Evolutionary conservation across 2,888 invertebrate species (phyloP).

Genomic region (Herminia tarsipennalis): DNA sequence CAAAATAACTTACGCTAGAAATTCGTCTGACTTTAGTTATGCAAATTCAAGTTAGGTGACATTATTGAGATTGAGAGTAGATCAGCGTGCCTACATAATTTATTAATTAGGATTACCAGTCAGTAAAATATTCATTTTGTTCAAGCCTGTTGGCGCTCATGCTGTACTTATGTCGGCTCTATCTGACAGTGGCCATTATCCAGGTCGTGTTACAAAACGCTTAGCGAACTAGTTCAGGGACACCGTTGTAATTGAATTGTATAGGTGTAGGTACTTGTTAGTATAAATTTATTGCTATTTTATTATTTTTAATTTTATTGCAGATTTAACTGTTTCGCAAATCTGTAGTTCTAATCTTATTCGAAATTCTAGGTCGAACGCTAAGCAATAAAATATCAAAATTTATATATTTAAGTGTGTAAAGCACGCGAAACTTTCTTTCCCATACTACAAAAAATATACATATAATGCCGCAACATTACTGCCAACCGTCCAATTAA

Average conservation of each 20-base stretch:
- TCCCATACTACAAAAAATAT: constrained; percentile 10
- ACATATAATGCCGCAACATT: constrained; percentile 17
- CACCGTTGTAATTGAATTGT: constrained; percentile 71
- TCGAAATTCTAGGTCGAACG: no score
- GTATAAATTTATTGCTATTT: constrained; percentile 35
- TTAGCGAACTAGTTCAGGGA: constrained; percentile 78
- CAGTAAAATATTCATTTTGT: constrained; percentile 48
- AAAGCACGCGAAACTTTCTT: constrained; percentile 32
- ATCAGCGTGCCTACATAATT: no score
- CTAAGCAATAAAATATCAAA: no score
- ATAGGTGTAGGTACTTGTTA: constrained; percentile 49
- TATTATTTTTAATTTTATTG: constrained; percentile 9
- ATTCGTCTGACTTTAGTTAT: no score
- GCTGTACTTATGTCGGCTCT: constrained; percentile 18
- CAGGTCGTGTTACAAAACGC: constrained; percentile 77
- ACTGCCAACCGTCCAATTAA: constrained; percentile 29
- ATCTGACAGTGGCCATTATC: constrained; percentile 61
- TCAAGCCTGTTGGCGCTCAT: constrained; percentile 32
- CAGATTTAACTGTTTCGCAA: no score
- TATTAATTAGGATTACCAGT: no score
- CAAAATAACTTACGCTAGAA: no score
- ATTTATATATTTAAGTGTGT: no score
- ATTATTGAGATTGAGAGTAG: no score
- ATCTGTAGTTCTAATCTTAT: no score
- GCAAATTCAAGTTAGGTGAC: no score